Base-by-base conservation (phyloP, 2,888 invertebrate genomes). In the Diarsia brunnea region DNA sequence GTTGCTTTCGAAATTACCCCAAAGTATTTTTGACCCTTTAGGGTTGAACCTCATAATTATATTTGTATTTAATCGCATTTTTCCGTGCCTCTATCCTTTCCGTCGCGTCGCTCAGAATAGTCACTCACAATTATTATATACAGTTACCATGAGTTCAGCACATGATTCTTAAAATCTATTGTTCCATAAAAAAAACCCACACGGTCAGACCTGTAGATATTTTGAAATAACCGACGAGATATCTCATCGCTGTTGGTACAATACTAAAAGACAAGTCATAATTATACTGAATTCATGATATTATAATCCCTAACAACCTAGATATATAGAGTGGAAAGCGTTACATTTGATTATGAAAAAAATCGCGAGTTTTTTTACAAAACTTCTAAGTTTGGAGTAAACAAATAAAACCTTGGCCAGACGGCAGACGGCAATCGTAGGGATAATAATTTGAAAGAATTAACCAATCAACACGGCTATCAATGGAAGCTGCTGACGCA, bases 391-490 rank as follows among this genome's bases (percentile, higher is more conserved):
- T 60, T 51, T n/a, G 3, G 49, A 7, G 16, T 31, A 64, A 60
- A 63, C 24, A 51, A 16, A 53, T 11, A 10, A 31, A 43, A 73
- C 10, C 63, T n/a, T 12, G 5, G 5, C 14, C 43, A 27, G 16
- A 58, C 2, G 16, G 24, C 58, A 61, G 31, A 49, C 19, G 55
- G 31, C 16, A 19, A 55, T 27, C 49, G 16, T 16, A 58, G 43
- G 21, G 16, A 66, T 53, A 69, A 43, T 45, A 82, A 47, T 67
- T 80, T 76, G 19, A 63, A 24, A 51, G 27, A 69, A 82, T 82
- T 64, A 68, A 2, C 47, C 58, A 71, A 78, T 80, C 47, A 78
- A 67, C 27, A 51, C 24, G 38, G 51, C 38, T 64, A 64, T 53
- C 53, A 51, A 80, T 49, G 24, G 14, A 14, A 55, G 14, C 49